Conservation (phyloP, 2,797 vertebrate genomes). For the Epinephelus malabaricus region DNA sequence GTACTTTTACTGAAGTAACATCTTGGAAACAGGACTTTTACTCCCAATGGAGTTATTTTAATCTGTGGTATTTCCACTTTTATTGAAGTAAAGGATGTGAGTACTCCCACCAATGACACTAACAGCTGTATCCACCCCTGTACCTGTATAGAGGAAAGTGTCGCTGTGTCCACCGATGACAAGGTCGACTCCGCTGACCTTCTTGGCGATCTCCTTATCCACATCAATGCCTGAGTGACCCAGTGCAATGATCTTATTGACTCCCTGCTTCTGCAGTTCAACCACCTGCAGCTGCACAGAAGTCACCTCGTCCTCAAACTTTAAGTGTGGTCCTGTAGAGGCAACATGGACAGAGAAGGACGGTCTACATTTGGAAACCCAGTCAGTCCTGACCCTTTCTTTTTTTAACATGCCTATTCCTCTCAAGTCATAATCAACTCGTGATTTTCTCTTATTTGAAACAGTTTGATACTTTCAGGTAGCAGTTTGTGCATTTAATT, state of each 20-base stretch:
- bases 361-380: background rate
- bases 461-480: too few relatives aligned
- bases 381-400: too few relatives aligned
- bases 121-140: background rate
- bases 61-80: too few relatives aligned
- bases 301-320: conserved; percentile 91
- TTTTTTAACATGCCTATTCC: too few relatives aligned
- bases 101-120: too few relatives aligned
- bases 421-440: too few relatives aligned
- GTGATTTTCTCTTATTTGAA: too few relatives aligned
- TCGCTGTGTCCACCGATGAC: conserved; percentile 95
- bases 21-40: too few relatives aligned
- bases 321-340: conserved; percentile 85
- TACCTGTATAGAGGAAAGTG: conserved; percentile 96
- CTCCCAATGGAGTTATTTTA: too few relatives aligned
- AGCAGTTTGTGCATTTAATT: too few relatives aligned
- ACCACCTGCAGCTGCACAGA: conserved; percentile 89
- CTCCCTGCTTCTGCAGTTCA: conserved; percentile 86
- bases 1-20: too few relatives aligned
- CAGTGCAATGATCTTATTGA: conserved; percentile 95
- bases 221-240: conserved; percentile 93
- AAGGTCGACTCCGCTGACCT: conserved; percentile 91
- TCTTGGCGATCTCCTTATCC: conserved; percentile 90
- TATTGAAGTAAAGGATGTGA: too few relatives aligned
- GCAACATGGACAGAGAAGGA: background rate